Base-by-base conservation (phyloP, 2,888 invertebrate genomes). In the Drosophila conformis region DNA sequence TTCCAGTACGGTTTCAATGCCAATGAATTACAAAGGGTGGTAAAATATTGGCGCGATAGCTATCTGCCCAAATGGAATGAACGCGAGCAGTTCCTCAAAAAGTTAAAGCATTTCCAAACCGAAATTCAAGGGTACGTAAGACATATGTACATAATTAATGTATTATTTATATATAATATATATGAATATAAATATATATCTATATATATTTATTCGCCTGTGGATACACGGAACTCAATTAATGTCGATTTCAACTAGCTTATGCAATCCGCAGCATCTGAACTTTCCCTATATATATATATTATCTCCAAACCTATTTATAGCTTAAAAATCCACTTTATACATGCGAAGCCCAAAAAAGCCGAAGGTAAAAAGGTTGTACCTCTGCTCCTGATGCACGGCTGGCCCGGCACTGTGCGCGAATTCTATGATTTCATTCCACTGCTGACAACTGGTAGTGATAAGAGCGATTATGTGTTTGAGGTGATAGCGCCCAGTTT, bases 1-100 rank as follows among this genome's bases (percentile, higher is more conserved):
- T 98, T 97, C 92, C 94, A 95, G 69, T 98, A 98, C 88, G 98
- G 98, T 3, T 96, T 98, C 91, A 96, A 97, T 88, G 93, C 96
- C 0, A 94, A 95, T 46, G 95, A 95, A 73, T 92, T 98, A 6
- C 93, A 94, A 15, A 94, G 94, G 76, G 94, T 98, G 10, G 91
- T 97, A 1, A 94, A 96, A 52, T 96, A 96, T 91, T 99, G 99
- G 99, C 94, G 94, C 15, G 95, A 95, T 42, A 94, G 94, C 38
- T 98, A 97, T 91, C 94, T 97, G 83, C 93, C 94, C 66, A 93
- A 93, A 52, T 97, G 96, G 96, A 91, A 92, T 33, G 94, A 95
- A 59, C 94, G 96, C 13, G 96, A 97, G 90, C 91, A 93, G 4
- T 94, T 94, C 66, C 93, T 98, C n/a, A 98, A 98, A 90, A 94